Percentiles rank a stretch among this genome's conserved stretches.
Conservation (phyloP, 1,140 invertebrate species). For the Lanistes nyassanus region DNA sequence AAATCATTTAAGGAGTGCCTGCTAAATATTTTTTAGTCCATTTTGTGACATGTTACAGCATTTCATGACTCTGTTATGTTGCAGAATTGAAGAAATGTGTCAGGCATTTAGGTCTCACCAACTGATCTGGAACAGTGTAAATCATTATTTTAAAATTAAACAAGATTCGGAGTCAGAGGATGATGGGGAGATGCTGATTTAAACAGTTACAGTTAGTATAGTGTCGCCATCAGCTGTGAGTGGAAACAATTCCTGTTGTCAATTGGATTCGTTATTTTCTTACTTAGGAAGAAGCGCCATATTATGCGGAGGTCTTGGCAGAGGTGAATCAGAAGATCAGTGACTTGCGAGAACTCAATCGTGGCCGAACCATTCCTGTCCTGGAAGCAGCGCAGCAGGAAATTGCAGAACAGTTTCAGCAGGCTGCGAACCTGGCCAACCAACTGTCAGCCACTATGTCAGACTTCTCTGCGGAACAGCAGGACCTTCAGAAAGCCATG, state of each 20-base stretch:
- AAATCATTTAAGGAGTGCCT: neutral
- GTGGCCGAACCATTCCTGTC: constrained; percentile 76
- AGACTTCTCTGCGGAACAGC: constrained; percentile 54
- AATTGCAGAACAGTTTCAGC: constrained; percentile 81
- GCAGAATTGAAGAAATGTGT: too few species aligned
- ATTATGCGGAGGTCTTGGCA: constrained; percentile 79
- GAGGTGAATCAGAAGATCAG: constrained; percentile 82
- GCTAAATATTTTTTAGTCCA: constrained; percentile 7
- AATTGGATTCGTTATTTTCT: neutral
- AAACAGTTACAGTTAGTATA: too few species aligned
- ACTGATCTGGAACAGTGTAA: neutral
- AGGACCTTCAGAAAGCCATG: constrained; percentile 53
- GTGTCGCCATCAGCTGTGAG: too few species aligned
- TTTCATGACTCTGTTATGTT: neutral
- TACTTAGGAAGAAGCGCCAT: constrained; percentile 79
- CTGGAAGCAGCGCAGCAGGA: constrained; percentile 77
- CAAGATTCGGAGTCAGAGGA: too few species aligned
- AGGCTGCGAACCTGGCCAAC: constrained; percentile 78
- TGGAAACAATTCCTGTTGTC: too few species aligned
- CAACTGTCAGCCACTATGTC: constrained; percentile 82
- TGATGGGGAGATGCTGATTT: too few species aligned
- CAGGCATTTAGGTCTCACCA: too few species aligned
- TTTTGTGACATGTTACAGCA: neutral
- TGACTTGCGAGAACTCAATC: constrained; percentile 83
- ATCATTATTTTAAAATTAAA: too few species aligned